Evolutionary conservation across 2,888 invertebrate species (phyloP).

Genomic region (Phoenoteleia sp.): DNA sequence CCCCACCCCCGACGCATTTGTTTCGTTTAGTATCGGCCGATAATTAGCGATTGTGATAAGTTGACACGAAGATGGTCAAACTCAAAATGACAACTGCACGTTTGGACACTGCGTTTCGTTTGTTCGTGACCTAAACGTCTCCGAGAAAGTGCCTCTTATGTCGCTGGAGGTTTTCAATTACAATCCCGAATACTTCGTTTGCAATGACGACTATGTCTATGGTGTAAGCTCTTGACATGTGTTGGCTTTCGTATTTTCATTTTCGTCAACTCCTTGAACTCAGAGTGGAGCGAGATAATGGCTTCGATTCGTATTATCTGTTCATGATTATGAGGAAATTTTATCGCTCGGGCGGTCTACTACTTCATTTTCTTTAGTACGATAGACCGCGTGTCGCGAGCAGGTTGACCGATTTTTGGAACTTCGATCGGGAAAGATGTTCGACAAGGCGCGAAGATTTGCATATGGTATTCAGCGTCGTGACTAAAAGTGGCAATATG

Average conservation of each 20-base stretch:
- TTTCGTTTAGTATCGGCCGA: constrained; percentile 1
- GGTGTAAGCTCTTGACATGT: constrained; percentile 73
- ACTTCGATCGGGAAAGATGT: neutral
- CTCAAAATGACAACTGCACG: constrained; percentile 21
- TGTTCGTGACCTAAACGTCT: constrained; percentile 28
- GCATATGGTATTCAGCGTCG: constrained; percentile 27
- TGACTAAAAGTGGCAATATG: too few species aligned
- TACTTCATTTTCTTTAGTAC: neutral
- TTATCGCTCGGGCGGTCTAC: constrained; percentile 28
- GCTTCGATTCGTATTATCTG: neutral
- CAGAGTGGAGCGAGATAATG: neutral
- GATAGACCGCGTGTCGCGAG: neutral
- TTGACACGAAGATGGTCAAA: constrained; percentile 22
- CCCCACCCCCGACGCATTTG: constrained; percentile 17
- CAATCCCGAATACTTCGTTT: constrained; percentile 84
- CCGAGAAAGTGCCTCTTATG: constrained; percentile 72
- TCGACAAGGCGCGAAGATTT: constrained; percentile 1
- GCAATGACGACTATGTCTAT: constrained; percentile 85
- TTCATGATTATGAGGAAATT: neutral
- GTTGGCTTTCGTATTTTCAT: neutral
- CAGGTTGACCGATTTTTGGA: neutral
- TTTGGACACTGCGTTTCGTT: neutral
- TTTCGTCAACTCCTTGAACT: too few species aligned
- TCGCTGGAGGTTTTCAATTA: constrained; percentile 77
- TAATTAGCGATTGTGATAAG: neutral